A percentile compares a stretch with the other conserved stretches of the same genome.
These are phyloP conservation scores for Ambastaia sidthimunki DNA, from an alignment of 2,797 vertebrate genomes.

Conservation along the genomic window DNA sequence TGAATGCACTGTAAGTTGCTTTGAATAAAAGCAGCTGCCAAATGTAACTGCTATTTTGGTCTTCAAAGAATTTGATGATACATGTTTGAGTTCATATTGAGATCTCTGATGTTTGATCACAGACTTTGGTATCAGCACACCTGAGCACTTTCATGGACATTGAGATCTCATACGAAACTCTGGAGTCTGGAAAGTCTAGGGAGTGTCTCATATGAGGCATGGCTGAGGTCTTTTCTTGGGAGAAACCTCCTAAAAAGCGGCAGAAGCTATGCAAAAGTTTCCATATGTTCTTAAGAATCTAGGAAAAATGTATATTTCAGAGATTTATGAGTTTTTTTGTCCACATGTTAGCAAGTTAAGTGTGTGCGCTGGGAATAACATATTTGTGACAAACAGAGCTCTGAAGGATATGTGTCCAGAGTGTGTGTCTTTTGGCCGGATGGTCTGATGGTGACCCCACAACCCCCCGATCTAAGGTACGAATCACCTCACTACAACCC, in stretches of 20 bases:
- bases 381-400: neutral
- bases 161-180: neutral
- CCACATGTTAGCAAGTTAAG: no score
- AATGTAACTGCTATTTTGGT: no score
- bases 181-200: neutral
- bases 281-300: no score
- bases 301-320: no score
- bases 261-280: no score
- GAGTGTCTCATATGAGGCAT: neutral
- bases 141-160: neutral
- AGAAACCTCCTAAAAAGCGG: no score
- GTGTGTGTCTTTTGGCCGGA: neutral
- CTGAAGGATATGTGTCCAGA: conserved; percentile 2
- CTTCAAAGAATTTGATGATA: no score
- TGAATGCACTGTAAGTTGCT: no score
- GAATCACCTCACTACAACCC: neutral
- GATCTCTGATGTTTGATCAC: neutral
- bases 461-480: neutral
- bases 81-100: no score
- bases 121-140: neutral
- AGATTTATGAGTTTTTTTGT: neutral
- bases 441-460: conserved; percentile 2
- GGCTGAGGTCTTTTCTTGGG: neutral
- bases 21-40: no score
- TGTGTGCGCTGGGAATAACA: neutral